These are phyloP conservation scores for Drosophila birchii DNA, from an alignment of 2,888 invertebrate species.

Conservation along the genomic window DNA sequence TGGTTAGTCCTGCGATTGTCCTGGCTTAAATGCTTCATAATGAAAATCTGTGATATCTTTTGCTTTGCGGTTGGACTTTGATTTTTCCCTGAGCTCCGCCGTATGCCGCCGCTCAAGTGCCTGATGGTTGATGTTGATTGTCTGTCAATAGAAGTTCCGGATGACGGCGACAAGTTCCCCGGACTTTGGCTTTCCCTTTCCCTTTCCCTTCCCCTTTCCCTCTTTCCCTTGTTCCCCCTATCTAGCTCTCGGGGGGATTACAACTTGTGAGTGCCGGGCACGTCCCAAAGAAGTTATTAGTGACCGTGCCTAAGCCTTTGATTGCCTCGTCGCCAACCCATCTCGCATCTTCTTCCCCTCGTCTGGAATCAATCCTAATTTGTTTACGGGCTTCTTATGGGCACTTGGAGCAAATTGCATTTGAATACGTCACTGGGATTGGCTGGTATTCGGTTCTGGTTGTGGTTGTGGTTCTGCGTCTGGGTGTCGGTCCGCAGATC, in stretches of 20 bases:
- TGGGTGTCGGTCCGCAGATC: constrained; percentile 18
- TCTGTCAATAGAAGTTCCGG: constrained; percentile 68
- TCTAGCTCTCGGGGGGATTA: constrained; percentile 25
- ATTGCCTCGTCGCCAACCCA: constrained; percentile 51
- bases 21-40: constrained; percentile 76
- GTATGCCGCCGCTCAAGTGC: constrained; percentile 74
- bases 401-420: constrained; percentile 70
- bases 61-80: constrained; percentile 51
- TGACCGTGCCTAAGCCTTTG: constrained; percentile 68
- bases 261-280: constrained; percentile 43
- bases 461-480: not conserved
- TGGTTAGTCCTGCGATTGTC: constrained; percentile 41
- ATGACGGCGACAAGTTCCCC: constrained; percentile 30
- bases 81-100: constrained; percentile 36
- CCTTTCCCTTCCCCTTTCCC: too few species aligned
- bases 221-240: too few species aligned
- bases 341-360: not conserved
- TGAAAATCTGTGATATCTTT: constrained; percentile 74
- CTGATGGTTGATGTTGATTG: constrained; percentile 63
- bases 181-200: not conserved
- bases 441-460: not conserved
- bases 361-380: constrained; percentile 34
- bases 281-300: constrained; percentile 53
- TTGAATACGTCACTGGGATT: constrained; percentile 49
- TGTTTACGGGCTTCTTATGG: constrained; percentile 58